Conservation (phyloP, 2,888 invertebrate genomes). For the Agapostemon virescens region DNA sequence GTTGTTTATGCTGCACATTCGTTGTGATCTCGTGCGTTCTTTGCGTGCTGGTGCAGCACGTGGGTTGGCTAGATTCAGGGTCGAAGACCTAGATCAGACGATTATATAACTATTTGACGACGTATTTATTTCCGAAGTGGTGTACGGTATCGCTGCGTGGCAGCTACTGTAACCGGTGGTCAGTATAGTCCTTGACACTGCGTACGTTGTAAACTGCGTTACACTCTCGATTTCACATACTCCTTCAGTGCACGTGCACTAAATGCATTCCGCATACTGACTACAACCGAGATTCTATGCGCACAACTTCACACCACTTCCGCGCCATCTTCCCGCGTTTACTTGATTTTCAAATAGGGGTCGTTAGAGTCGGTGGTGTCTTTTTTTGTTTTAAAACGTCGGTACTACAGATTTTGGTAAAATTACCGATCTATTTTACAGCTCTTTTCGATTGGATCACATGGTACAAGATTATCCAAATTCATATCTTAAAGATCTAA, state of each 20-base stretch:
- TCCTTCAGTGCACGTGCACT: conserved; percentile 40
- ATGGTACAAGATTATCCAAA: neutral
- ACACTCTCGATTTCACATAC: conserved; percentile 17
- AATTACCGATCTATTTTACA: neutral
- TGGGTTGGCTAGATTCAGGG: conserved; percentile 57
- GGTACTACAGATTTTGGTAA: neutral
- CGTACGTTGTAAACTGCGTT: conserved; percentile 31
- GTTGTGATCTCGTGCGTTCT: conserved; percentile 18
- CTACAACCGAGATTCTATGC: neutral
- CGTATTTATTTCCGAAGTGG: conserved; percentile 17
- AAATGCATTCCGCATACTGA: conserved; percentile 31
- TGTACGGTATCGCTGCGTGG: conserved; percentile 27
- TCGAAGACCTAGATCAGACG: conserved; percentile 57
- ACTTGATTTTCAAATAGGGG: neutral
- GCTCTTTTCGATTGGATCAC: neutral
- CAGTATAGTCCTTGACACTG: conserved; percentile 55
- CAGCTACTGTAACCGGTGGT: conserved; percentile 32
- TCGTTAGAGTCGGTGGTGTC: neutral
- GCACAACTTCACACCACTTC: neutral
- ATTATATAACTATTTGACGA: conserved; percentile 43
- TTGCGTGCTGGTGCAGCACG: conserved; percentile 37
- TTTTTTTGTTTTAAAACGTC: neutral
- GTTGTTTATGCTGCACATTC: conserved; percentile 18
- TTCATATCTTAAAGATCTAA: neutral
- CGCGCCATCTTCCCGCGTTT: conserved; percentile 23